Base-by-base conservation (phyloP, 2,113 vertebrate species). In the Symphodus melops region DNA sequence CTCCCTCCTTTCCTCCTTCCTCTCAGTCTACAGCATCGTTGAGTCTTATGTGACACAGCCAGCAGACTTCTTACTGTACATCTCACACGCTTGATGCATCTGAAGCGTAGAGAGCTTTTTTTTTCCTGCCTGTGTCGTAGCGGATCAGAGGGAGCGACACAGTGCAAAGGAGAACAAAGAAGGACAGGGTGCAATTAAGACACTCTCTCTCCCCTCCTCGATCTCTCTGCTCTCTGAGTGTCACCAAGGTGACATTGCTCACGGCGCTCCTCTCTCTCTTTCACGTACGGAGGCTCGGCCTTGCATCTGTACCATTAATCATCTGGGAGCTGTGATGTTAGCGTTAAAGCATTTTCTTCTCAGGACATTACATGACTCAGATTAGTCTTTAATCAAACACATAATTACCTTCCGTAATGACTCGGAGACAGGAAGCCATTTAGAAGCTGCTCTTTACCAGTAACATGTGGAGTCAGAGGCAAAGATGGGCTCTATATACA, bases 171-270 rank as follows among this genome's bases (percentile, higher is more conserved):
- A 78, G 85, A 90, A 84, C 77, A 83, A 81, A 78, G 77, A 78
- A 86, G 79, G 85, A 88, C 85, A 78, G 62, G 81, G 74, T 67
- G 85, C 90, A 92, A 91, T 91, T 88, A 92, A 90, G 88, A 89
- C 84, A 75, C 78, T 60, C 72, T 68, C 56, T 60, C 5, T 11
- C 70, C 74, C 71, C 66, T 86, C 87, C 77, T 63, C 68, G 72
- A 58, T 88, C 87, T 71, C 71, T 77, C 71, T n/a, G 39, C 79
- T 77, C 83, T 71, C 70, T 61, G 11, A 53, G 85, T 89, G 86
- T 91, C 92, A 88, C 83, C 89, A 92, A 91, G 90, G 90, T 92
- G 92, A 93, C 92, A 89, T 93, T 93, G 90, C 88, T 88, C 64
- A 68, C 64, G 87, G 89, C 85, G 20, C 82, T 78, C 57, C 57